Percentiles rank a stretch among this genome's conserved stretches.
phyloP scores from a whole-genome alignment of 2,797 vertebrate genomes.

The Malurus leucopterus region DNA sequence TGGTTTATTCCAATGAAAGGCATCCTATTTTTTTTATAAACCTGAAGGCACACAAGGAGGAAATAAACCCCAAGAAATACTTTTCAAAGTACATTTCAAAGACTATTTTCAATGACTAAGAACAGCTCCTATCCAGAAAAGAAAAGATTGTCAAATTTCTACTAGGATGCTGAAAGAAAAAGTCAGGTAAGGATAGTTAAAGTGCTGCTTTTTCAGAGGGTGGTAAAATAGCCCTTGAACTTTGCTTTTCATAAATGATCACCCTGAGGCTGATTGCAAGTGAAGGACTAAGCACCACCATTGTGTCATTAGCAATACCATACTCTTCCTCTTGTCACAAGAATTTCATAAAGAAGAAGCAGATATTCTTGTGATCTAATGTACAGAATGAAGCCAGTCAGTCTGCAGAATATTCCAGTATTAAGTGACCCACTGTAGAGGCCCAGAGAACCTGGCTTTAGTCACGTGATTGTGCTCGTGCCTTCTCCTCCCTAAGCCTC shows the following conservation, averaged over 20 bases:
- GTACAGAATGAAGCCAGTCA: background rate
- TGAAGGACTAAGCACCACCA: background rate
- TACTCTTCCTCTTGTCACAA: background rate
- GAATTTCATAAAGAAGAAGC: background rate
- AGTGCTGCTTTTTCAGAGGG: background rate
- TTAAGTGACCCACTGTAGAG: background rate
- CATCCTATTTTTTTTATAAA: background rate
- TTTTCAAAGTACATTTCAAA: background rate
- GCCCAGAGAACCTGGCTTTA: background rate
- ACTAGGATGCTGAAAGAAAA: background rate
- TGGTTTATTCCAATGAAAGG: background rate
- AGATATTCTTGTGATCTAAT: background rate
- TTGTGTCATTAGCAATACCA: background rate
- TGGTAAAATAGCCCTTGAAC: background rate
- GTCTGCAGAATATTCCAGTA: background rate
- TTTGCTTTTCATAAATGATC: background rate
- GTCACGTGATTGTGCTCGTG: background rate
- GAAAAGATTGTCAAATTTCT: background rate
- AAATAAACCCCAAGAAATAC: background rate
- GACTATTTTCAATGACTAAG: background rate
- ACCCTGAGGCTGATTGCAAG: background rate
- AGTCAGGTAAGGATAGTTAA: background rate
- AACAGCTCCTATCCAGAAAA: background rate
- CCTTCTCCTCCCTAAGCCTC: background rate
- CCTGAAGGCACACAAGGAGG: background rate